phyloP scores from a whole-genome alignment of 2,888 invertebrate genomes.

The Eremobia ochroleuca region DNA sequence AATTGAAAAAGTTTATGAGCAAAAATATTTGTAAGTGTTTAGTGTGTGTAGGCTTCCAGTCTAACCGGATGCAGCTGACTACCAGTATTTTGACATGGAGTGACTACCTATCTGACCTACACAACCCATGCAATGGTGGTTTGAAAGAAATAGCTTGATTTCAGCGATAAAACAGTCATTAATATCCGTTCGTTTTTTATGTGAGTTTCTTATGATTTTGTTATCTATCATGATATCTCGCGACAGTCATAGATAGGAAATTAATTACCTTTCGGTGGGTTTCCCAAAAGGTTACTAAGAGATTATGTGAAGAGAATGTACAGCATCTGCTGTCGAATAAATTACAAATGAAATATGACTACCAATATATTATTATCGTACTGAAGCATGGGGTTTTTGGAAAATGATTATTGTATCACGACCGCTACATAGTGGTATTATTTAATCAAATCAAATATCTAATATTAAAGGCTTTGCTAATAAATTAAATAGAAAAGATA shows the following conservation, averaged over 20 bases:
- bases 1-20: slow-evolving; percentile 6
- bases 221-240: too few species aligned
- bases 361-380: not conserved
- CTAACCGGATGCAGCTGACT: too few species aligned
- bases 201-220: not conserved
- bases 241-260: not conserved
- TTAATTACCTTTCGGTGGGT: not conserved
- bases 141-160: slow-evolving; percentile 5
- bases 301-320: not conserved
- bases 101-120: not conserved
- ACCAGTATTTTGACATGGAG: too few species aligned
- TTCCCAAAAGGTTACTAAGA: not conserved
- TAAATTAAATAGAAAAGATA: slow-evolving; percentile 35
- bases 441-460: slow-evolving; percentile 19
- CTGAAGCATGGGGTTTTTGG: not conserved
- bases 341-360: not conserved
- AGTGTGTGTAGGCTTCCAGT: too few species aligned
- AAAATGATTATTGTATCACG: not conserved
- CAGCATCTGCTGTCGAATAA: not conserved
- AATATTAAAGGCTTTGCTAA: slow-evolving; percentile 17
- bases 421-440: slow-evolving; percentile 4
- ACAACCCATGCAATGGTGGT: not conserved
- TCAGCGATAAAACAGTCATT: slow-evolving; percentile 4
- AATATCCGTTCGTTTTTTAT: not conserved
- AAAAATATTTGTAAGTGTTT: not conserved